Evolutionary conservation across 1,140 invertebrate species (phyloP).

Genomic region (Microplitis demolitor): DNA sequence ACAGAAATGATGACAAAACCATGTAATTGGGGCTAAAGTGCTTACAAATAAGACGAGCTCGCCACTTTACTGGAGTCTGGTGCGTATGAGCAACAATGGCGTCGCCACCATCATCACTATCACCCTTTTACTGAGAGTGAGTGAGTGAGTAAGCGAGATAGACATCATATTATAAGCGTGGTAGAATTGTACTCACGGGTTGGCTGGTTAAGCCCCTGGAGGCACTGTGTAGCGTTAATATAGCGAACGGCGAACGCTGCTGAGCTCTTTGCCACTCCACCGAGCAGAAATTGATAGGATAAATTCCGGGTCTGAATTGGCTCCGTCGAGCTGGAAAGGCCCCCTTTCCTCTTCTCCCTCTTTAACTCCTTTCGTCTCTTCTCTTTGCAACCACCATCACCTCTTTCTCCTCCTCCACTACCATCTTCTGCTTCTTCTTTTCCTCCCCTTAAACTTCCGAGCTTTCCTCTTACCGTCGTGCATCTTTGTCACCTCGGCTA

Average conservation of each 20-base stretch:
- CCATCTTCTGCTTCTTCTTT: conserved; percentile 35
- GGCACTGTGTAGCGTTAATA: conserved; percentile 58
- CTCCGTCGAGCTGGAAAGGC: conserved; percentile 66
- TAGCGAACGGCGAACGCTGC: conserved; percentile 55
- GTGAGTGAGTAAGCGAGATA: conserved; percentile 1
- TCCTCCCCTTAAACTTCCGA: conserved; percentile 34
- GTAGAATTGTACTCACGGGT: conserved; percentile 40
- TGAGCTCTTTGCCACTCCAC: conserved; percentile 67
- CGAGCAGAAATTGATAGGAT: conserved; percentile 71
- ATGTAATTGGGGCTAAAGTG: conserved; percentile 45
- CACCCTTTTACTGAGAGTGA: not conserved
- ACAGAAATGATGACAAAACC: conserved; percentile 4
- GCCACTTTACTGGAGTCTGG: conserved; percentile 44
- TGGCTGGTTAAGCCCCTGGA: conserved; percentile 33
- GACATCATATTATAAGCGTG: conserved; percentile 48
- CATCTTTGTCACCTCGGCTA: conserved; percentile 1
- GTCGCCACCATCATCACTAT: conserved; percentile 5
- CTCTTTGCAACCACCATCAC: not conserved
- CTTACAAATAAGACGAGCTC: conserved; percentile 44
- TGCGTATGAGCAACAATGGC: conserved; percentile 47
- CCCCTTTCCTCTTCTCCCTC: conserved; percentile 33
- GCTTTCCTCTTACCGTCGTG: conserved; percentile 23
- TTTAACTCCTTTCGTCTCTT: conserved; percentile 19
- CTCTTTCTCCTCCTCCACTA: conserved; percentile 19
- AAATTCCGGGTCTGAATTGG: conserved; percentile 70